A percentile compares a stretch with the other conserved stretches of the same genome.
phyloP scores from a whole-genome alignment of 2,113 vertebrate genomes.

The Ammodytes marinus region DNA sequence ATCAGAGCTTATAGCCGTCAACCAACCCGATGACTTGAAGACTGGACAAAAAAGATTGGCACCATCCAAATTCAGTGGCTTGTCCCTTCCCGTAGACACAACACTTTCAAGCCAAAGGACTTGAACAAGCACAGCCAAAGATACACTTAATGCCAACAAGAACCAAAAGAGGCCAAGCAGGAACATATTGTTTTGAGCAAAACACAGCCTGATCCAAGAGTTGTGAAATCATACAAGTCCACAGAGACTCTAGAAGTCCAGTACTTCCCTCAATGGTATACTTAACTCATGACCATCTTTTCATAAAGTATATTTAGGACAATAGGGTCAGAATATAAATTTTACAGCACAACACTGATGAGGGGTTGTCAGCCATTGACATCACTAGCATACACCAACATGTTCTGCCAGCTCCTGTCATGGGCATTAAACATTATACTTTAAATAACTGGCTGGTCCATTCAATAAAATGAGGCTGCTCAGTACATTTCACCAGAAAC shows the following conservation, averaged over 20 bases:
- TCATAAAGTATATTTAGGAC: not conserved
- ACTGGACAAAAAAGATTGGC: not conserved
- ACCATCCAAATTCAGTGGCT: not conserved
- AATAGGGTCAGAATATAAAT: not conserved
- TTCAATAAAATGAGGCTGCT: conserved; percentile 25
- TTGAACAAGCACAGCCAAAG: not conserved
- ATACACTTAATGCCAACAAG: conserved; percentile 1
- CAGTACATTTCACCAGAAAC: conserved; percentile 26
- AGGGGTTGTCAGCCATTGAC: conserved; percentile 5
- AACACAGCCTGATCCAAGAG: conserved; percentile 15
- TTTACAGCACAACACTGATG: conserved; percentile 11
- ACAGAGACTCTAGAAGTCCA: conserved; percentile 8
- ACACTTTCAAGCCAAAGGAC: not conserved
- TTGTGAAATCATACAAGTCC: conserved; percentile 18
- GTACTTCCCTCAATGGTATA: not conserved
- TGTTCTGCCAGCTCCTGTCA: conserved; percentile 28
- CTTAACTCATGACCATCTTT: conserved; percentile 16
- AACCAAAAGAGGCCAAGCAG: not conserved
- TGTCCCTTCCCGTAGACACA: not conserved
- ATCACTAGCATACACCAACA: not conserved
- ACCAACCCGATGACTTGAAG: not conserved
- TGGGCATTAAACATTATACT: conserved; percentile 10
- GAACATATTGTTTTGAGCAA: conserved; percentile 16
- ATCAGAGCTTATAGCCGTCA: not conserved
- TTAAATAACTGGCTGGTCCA: conserved; percentile 5